phyloP scores from a whole-genome alignment of 1,140 invertebrate species.

The Zaprionus africanus region DNA sequence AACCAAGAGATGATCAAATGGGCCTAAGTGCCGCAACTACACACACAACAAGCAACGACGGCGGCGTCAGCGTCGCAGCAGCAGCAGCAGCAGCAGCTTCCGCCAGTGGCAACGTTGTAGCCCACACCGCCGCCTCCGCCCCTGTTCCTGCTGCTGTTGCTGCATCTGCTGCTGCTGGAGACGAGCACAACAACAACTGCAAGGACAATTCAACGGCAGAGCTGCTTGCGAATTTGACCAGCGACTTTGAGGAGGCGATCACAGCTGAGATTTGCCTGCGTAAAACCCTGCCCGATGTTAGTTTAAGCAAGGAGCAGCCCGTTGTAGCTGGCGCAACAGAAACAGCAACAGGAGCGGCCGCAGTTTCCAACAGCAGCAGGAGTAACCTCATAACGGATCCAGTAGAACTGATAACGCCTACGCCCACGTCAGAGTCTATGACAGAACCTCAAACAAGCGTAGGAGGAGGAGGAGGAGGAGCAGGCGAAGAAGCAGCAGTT shows the following conservation, averaged over 20 bases:
- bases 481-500: constrained; percentile 9
- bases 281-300: constrained; percentile 74
- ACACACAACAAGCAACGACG: constrained; percentile 50
- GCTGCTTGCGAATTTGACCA: constrained; percentile 71
- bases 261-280: constrained; percentile 77
- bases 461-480: not conserved
- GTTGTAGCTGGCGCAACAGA: constrained; percentile 4
- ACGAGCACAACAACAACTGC: constrained; percentile 47
- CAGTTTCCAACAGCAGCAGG: constrained; percentile 5
- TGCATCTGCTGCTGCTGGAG: not conserved
- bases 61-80: constrained; percentile 13
- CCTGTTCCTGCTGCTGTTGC: not conserved
- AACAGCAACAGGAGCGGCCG: constrained; percentile 11
- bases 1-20: constrained; percentile 66
- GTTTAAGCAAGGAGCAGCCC: constrained; percentile 60
- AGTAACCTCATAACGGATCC: constrained; percentile 1
- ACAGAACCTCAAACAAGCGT: not conserved
- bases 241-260: constrained; percentile 70
- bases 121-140: not conserved
- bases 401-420: not conserved
- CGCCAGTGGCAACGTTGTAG: constrained; percentile 14
- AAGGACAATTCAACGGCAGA: constrained; percentile 74
- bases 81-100: constrained; percentile 11
- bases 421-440: not conserved
- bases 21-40: constrained; percentile 69